Evolutionary conservation across 2,797 vertebrate genomes (phyloP).

Genomic region (Kryptolebias ocellatus): DNA sequence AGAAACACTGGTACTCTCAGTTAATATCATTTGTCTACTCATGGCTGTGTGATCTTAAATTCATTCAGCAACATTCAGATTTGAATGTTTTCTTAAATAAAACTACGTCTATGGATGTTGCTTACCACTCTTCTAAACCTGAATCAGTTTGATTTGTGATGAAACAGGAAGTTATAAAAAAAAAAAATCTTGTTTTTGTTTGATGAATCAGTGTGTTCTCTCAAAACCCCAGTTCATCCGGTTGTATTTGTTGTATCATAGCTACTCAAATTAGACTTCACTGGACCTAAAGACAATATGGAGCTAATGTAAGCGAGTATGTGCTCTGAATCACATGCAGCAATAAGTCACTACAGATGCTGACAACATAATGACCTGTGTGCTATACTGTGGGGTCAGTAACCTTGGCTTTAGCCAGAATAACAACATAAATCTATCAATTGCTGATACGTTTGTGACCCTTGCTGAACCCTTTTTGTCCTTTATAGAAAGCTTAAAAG

Average conservation of each 20-base stretch:
- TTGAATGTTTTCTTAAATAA: not conserved
- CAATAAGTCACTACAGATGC: conserved; percentile 32
- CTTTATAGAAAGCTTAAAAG: not conserved
- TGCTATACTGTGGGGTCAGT: not conserved
- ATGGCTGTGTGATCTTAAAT: conserved; percentile 9
- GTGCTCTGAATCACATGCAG: conserved; percentile 29
- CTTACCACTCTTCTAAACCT: not conserved
- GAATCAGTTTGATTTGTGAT: not conserved
- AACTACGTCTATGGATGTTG: too few species aligned
- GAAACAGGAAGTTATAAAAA: too few species aligned
- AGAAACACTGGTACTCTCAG: conserved; percentile 20
- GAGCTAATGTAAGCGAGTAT: conserved; percentile 14
- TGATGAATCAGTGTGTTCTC: too few species aligned
- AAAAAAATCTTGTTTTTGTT: too few species aligned
- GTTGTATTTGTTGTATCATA: conserved; percentile 5
- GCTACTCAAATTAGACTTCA: conserved; percentile 6
- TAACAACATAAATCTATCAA: conserved; percentile 12
- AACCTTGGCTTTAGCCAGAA: conserved; percentile 16
- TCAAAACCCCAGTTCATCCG: not conserved
- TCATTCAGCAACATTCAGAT: not conserved
- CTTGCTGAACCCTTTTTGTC: conserved; percentile 7
- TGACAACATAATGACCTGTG: conserved; percentile 5
- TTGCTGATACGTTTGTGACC: not conserved
- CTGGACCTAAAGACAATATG: not conserved
- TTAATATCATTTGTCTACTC: conserved; percentile 10